A percentile compares a stretch with the other conserved stretches of the same genome.
These are phyloP conservation scores for Octopus bimaculoides DNA, from an alignment of 1,140 invertebrate genomes.

Conservation along the genomic window DNA sequence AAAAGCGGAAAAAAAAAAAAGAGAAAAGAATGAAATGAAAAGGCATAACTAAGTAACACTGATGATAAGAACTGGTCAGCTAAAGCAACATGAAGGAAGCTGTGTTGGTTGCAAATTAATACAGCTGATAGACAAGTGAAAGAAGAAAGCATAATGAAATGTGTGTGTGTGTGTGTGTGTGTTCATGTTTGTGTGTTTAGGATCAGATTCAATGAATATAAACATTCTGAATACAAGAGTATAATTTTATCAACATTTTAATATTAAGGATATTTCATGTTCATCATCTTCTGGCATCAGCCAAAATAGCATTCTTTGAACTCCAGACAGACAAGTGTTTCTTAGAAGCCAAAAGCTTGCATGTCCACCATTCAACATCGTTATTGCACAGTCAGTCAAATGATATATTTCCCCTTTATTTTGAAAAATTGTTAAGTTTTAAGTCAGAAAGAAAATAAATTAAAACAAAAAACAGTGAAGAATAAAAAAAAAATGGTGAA, in stretches of 20 bases:
- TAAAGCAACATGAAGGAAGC: too few species aligned
- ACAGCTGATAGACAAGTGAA: too few species aligned
- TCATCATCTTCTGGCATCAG: not conserved
- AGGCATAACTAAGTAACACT: too few species aligned
- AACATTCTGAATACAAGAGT: not conserved
- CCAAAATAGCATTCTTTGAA: not conserved
- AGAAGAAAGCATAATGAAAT: too few species aligned
- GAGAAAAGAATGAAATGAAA: too few species aligned
- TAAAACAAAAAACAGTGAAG: not conserved
- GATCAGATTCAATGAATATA: not conserved
- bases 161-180: too few species aligned
- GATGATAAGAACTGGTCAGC: too few species aligned
- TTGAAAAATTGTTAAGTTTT: not conserved
- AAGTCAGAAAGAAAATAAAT: not conserved
- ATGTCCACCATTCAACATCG: not conserved
- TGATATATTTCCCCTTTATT: not conserved
- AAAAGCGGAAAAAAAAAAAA: too few species aligned
- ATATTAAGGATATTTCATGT: conserved; percentile 5
- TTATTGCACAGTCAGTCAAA: conserved; percentile 9
- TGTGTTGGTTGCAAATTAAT: too few species aligned
- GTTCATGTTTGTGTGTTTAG: not conserved
- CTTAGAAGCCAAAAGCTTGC: not conserved
- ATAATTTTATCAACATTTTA: conserved; percentile 7
- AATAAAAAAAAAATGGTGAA: not conserved
- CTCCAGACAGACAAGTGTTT: not conserved